A percentile compares a stretch with the other conserved stretches of the same genome.
Evolutionary conservation across 2,888 invertebrate species (phyloP).

Genomic region (Chalcis sispes): DNA sequence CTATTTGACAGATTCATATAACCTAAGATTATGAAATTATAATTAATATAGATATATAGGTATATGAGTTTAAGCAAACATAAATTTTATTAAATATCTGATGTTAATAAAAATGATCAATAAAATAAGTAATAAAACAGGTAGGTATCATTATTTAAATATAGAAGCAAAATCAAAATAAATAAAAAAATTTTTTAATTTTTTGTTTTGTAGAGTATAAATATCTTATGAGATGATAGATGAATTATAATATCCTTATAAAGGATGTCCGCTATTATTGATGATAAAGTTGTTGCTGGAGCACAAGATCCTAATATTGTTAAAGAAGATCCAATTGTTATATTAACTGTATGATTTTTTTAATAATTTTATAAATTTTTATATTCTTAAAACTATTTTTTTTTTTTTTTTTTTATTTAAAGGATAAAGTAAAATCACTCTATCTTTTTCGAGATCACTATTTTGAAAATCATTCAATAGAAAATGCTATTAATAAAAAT

Average conservation of each 20-base stretch:
- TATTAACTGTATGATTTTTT: constrained; percentile 68
- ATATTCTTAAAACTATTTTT: constrained; percentile 15
- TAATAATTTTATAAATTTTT: constrained; percentile 17
- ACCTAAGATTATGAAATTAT: constrained; percentile 6
- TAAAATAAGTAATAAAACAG: neutral
- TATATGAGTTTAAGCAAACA: too few relatives aligned
- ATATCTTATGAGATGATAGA: constrained; percentile 36
- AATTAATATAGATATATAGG: too few relatives aligned
- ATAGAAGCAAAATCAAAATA: neutral
- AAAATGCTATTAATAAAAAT: constrained; percentile 82
- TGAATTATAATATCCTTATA: constrained; percentile 10
- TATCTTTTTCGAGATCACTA: constrained; percentile 86
- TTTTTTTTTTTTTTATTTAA: constrained; percentile 66
- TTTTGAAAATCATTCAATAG: constrained; percentile 85
- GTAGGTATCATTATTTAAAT: constrained; percentile 11
- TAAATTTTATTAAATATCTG: too few relatives aligned
- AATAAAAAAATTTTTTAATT: neutral
- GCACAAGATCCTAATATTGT: constrained; percentile 69
- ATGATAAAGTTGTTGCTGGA: constrained; percentile 74
- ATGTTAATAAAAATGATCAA: constrained; percentile 15
- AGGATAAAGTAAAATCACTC: constrained; percentile 83
- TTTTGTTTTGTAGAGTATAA: constrained; percentile 21
- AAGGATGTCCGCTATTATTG: constrained; percentile 72
- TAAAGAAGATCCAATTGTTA: constrained; percentile 74
- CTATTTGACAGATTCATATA: constrained; percentile 43